phyloP scores from a whole-genome alignment of 2,888 invertebrate species.

The Machimus atricapillus region DNA sequence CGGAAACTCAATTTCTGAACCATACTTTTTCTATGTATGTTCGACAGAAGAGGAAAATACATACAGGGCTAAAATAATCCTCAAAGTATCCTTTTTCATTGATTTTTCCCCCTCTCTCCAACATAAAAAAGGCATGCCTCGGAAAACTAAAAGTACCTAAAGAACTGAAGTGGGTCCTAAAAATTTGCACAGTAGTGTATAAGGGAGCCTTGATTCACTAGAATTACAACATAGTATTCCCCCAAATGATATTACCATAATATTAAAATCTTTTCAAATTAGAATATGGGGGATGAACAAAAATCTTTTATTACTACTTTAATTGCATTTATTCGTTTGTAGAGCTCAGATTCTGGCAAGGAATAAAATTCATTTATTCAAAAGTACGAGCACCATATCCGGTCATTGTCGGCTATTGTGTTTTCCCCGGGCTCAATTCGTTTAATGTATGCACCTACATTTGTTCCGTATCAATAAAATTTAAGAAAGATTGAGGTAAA shows the following conservation, averaged over 20 bases:
- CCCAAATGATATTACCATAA: neutral
- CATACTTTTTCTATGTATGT: too few species aligned
- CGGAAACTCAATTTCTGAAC: too few species aligned
- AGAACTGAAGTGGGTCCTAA: too few species aligned
- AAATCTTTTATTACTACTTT: neutral
- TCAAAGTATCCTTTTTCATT: too few species aligned
- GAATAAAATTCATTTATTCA: neutral
- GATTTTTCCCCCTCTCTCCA: too few species aligned
- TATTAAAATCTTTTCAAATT: neutral
- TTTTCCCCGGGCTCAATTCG: neutral
- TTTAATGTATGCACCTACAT: neutral
- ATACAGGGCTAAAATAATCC: too few species aligned
- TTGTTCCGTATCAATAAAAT: neutral
- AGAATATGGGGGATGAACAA: neutral
- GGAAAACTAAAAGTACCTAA: too few species aligned
- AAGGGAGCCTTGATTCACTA: neutral
- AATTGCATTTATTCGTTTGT: neutral
- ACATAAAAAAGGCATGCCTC: too few species aligned
- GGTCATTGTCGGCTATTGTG: neutral
- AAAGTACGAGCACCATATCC: neutral
- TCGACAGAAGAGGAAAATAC: too few species aligned
- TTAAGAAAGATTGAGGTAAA: neutral
- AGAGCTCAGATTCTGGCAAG: neutral
- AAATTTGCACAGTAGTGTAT: too few species aligned
- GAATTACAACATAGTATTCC: neutral